phyloP scores from a whole-genome alignment of 2,113 vertebrate genomes.

The Cromileptes altivelis region DNA sequence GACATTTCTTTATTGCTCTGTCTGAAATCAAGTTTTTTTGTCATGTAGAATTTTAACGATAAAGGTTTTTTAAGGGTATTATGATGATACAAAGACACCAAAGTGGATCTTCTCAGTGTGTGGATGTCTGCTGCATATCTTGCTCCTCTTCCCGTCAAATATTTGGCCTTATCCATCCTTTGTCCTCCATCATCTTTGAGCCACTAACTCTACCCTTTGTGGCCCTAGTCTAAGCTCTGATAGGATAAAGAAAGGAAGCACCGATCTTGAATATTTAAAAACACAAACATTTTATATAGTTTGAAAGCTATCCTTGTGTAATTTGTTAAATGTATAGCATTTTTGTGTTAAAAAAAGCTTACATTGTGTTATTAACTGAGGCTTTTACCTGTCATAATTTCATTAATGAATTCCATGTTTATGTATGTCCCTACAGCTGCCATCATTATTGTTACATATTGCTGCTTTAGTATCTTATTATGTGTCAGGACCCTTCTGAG shows the following conservation, averaged over 20 bases:
- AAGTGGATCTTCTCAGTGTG: conserved; percentile 54
- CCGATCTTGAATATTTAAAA: conserved; percentile 44
- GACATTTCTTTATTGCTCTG: neutral
- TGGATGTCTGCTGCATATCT: conserved; percentile 71
- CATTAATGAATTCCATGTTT: conserved; percentile 9
- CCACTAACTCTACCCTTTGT: conserved; percentile 62
- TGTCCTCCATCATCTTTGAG: conserved; percentile 72
- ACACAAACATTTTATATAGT: conserved; percentile 5
- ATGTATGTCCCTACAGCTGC: neutral
- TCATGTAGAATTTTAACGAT: neutral
- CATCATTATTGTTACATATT: conserved; percentile 69
- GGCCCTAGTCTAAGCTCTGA: conserved; percentile 61
- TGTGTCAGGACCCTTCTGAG: conserved; percentile 78
- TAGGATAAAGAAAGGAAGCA: conserved; percentile 41
- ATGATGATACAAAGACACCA: neutral
- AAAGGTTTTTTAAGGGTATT: neutral
- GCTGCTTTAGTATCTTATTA: conserved; percentile 82
- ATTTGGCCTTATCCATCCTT: conserved; percentile 76
- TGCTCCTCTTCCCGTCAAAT: conserved; percentile 67
- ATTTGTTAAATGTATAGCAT: conserved; percentile 25
- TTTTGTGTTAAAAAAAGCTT: neutral
- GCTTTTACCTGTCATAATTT: neutral
- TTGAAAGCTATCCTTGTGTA: conserved; percentile 29
- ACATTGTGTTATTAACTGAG: neutral
- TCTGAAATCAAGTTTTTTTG: neutral